phyloP scores from a whole-genome alignment of 2,113 vertebrate species.

The Oryctolagus cuniculus region mOryCun1.1 NC_091436.1:92511001-92511500 shows the following conservation, averaged over 20 bases:
- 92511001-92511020: neutral
- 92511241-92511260: neutral
- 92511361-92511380: neutral
- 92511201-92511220: neutral
- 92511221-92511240: neutral
- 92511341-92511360: slow-evolving; percentile 16
- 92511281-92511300: slow-evolving; percentile 13
- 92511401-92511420: neutral
- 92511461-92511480: too few relatives aligned
- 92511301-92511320: neutral
- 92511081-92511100: neutral
- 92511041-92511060: slow-evolving; percentile 36
- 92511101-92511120: neutral
- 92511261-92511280: neutral
- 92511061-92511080: neutral
- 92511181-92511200: neutral
- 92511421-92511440: slow-evolving; percentile 18
- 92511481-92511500: too few relatives aligned
- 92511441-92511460: neutral
- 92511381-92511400: slow-evolving; percentile 22
- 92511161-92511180: neutral
- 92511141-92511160: neutral
- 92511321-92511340: slow-evolving; percentile 5
- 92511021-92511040: slow-evolving; percentile 7
- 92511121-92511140: neutral